Evolutionary conservation across 2,888 invertebrate species (phyloP).

Genomic region (Zygogramma bicolorata): DNA sequence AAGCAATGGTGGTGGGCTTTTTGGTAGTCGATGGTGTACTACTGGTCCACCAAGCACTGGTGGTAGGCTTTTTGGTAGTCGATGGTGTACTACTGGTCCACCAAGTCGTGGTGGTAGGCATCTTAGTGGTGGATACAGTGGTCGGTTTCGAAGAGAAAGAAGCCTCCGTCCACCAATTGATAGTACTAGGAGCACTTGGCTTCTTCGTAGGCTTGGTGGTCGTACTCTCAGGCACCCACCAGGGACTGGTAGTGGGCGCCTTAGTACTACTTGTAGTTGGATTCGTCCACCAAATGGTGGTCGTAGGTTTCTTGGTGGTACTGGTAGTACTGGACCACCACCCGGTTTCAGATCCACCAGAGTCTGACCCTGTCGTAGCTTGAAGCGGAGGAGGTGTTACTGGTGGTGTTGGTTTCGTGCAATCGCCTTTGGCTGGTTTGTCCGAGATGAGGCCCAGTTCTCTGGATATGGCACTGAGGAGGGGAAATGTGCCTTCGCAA

Average conservation of each 20-base stretch:
- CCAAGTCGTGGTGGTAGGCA: conserved; percentile 27
- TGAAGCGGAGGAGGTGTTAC: conserved; percentile 82
- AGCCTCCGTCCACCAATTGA: conserved; percentile 41
- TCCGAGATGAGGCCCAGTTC: conserved; percentile 76
- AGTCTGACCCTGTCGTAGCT: conserved; percentile 77
- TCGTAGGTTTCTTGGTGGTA: conserved; percentile 56
- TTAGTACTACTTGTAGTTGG: conserved; percentile 28
- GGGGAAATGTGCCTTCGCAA: conserved; percentile 82
- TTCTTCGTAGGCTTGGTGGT: conserved; percentile 24
- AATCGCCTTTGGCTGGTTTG: conserved; percentile 71
- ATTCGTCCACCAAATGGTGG: conserved; percentile 56
- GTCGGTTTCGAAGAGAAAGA: conserved; percentile 57
- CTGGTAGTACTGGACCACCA: conserved; percentile 58
- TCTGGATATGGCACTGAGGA: conserved; percentile 82
- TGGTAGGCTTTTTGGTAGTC: conserved; percentile 47
- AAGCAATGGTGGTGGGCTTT: conserved; percentile 20
- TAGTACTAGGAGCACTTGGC: conserved; percentile 4
- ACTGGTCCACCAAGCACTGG: conserved; percentile 21
- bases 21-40: background rate
- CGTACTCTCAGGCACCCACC: conserved; percentile 47
- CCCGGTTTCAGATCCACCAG: conserved; percentile 65
- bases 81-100: conserved; percentile 36
- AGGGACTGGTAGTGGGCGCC: conserved; percentile 30
- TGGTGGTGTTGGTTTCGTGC: conserved; percentile 79
- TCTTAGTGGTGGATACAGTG: conserved; percentile 29